Evolutionary conservation across 1,140 invertebrate genomes (phyloP).

Genomic region (Ptiloglossa arizonensis): DNA sequence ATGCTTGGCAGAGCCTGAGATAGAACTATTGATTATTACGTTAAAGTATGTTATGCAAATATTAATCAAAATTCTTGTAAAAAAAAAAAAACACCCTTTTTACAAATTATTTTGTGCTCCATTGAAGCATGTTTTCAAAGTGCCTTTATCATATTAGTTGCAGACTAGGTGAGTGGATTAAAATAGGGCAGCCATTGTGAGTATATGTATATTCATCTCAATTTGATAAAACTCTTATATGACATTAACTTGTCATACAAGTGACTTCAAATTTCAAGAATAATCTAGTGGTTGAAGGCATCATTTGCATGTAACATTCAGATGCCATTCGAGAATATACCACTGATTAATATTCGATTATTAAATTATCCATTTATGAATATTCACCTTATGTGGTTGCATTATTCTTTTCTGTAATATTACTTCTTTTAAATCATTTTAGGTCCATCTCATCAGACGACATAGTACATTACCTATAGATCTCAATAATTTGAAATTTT

Average conservation of each 20-base stretch:
- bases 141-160: conserved; percentile 55
- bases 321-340: conserved; percentile 59
- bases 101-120: conserved; percentile 49
- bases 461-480: conserved; percentile 28
- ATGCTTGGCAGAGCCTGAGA: conserved; percentile 5
- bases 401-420: conserved; percentile 43
- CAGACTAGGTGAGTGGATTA: conserved; percentile 63
- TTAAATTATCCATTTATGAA: conserved; percentile 60
- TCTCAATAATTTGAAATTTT: conserved; percentile 59
- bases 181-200: conserved; percentile 65
- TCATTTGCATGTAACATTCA: conserved; percentile 56
- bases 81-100: conserved; percentile 25
- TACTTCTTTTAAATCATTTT: conserved; percentile 35
- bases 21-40: conserved; percentile 20
- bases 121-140: conserved; percentile 22
- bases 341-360: conserved; percentile 62
- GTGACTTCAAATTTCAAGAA: conserved; percentile 41
- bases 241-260: conserved; percentile 41
- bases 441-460: conserved; percentile 40
- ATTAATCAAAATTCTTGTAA: conserved; percentile 19
- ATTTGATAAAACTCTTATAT: conserved; percentile 56
- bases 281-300: conserved; percentile 51
- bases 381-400: conserved; percentile 36
- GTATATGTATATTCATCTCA: conserved; percentile 63
- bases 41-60: background rate